Evolutionary conservation across 2,113 vertebrate genomes (phyloP), one percentile per base, ranked within the genome.

Genomic region (Daubentonia madagascariensis): DNA sequence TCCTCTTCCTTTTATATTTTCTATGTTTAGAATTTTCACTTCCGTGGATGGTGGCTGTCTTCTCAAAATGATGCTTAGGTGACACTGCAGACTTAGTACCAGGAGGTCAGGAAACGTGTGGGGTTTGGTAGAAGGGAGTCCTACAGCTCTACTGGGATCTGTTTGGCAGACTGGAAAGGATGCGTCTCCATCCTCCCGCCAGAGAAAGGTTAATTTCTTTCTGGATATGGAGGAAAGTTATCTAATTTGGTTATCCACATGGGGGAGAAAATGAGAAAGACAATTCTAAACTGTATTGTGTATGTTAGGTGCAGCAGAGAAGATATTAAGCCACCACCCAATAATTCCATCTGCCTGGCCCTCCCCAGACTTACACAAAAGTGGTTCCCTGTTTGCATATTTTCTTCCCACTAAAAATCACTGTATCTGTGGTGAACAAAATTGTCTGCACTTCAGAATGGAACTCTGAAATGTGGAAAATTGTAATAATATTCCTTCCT

Each of bases 181-280:
- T 73, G 17, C 4, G 6, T 92, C 50, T 76, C 9, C 32, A 35
- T 93, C 78, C 95, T 89, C 63, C 65, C 78, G 59, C 16, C 30
- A 75, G n/a, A 45, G 61, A 78, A 88, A 72, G 22, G 37, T 28
- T 85, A 13, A 40, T 94, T 75, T 98, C 85, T 93, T 79, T 84
- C 61, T 86, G 92, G 48, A 37, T 70, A 18, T 9, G 52, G 84
- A 40, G n/a, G 22, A 37, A 52, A 72, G 8, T 30, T 81, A 16
- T 50, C 35, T 76, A 40, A 63, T 65, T 75, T 92, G 57, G 13
- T 92, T 93, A 76, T 65, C 3, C 50, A 23, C 5, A 7, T 54
- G 10, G 30, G 9, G 30, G 6, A 87, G 72, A 40, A 37, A 88
- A 57, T 43, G 37, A 88, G 23, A 88, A 81, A 83, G 16, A 50